Evolutionary conservation across 2,888 invertebrate species (phyloP), one percentile per base, ranked within the genome.

Genomic region (Lasioglossum vierecki): DNA sequence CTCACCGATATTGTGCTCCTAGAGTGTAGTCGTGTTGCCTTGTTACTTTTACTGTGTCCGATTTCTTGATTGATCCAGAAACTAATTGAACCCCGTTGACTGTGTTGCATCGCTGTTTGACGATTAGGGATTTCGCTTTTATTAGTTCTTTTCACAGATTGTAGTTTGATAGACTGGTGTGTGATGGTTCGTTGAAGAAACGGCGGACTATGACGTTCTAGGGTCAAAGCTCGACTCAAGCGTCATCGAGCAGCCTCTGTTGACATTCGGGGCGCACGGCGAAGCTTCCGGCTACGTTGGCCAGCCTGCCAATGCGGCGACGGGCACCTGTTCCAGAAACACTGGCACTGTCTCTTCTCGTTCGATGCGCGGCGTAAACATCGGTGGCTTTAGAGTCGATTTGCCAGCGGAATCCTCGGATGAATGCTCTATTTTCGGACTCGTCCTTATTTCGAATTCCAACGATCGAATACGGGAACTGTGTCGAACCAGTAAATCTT

Each of bases 301-400:
- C 76, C 66, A 76, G 57, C 70, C 83, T 82, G 71, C 11, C 63
- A 30, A 39, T 39, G 76, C 72, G 70, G 70, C 49, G 72, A 72
- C 39, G 26, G 73, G 41, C 82, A 82, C 83, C 76, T 76, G 83
- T 82, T 82, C 60, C 76, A n/a, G n/a, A 5, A 35, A 4, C 41
- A 73, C 57, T 35, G 72, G 22, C 13, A 35, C 73, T 57, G 68
- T 46, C 66, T 30, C 22, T 1, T 30, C 22, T 1, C 22, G 72
- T 4, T 82, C 68, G 73, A 77, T 68, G 22, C 39, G 53, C 26
- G 46, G 39, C 39, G 46, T 53, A 26, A 82, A 83, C 82, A 82
- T 30, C 13, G 26, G 5, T 15, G 5, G 26, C 26, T 63, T 63
- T 26, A 11, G 26, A 26, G 13, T 13, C 13, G 5, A 15, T 30